Percentiles rank a stretch among this genome's conserved stretches.
These are phyloP conservation scores for Zonotrichia leucophrys DNA, from an alignment of 2,113 vertebrate genomes.

Conservation along the genomic window DNA sequence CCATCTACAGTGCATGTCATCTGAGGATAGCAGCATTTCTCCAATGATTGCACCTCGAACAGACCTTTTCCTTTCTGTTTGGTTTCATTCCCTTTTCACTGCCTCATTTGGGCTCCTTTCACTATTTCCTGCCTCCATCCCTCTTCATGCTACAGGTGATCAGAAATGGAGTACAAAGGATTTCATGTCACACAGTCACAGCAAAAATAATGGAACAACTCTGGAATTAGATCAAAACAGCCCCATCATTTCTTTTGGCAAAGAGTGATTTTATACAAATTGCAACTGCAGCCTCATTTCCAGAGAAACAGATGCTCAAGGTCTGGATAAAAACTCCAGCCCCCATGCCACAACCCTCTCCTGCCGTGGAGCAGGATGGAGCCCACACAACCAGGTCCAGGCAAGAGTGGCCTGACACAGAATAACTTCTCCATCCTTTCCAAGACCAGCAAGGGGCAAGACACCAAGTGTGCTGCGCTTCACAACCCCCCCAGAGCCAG, in stretches of 20 bases:
- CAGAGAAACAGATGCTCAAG: neutral
- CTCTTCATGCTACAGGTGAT: neutral
- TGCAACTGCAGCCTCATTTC: neutral
- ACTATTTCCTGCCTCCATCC: neutral
- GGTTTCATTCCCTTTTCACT: neutral
- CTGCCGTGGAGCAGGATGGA: neutral
- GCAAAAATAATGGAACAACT: neutral
- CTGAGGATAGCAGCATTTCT: neutral
- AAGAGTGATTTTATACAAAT: neutral
- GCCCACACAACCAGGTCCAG: accelerated
- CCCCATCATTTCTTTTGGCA: neutral
- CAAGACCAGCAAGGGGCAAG: neutral
- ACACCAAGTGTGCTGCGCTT: neutral
- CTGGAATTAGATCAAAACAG: neutral
- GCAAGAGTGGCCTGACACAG: neutral
- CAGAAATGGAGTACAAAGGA: neutral
- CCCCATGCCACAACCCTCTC: neutral
- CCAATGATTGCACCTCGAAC: neutral
- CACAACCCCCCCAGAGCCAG: neutral
- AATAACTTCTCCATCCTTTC: neutral
- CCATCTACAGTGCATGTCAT: accelerated
- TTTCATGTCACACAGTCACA: neutral
- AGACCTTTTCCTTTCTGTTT: neutral
- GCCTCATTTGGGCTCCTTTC: neutral
- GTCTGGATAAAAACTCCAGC: neutral